Conservation (phyloP, 2,113 vertebrate genomes). For the Gymnocephalus cernua region DNA sequence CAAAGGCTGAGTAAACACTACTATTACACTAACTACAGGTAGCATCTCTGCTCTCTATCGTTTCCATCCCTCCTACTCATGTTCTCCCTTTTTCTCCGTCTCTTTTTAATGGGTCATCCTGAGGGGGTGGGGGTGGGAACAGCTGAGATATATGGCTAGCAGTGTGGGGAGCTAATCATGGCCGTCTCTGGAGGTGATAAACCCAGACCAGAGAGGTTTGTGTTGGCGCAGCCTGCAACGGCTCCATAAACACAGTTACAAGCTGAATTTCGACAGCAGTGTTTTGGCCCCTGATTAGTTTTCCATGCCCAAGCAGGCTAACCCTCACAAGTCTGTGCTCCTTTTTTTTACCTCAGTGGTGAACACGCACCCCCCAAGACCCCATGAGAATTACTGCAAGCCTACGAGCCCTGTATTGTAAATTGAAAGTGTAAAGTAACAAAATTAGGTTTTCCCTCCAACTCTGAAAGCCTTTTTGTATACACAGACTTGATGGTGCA, state of each 20-base stretch:
- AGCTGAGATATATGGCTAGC: constrained; percentile 70
- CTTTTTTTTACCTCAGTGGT: constrained; percentile 32
- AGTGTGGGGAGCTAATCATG: constrained; percentile 75
- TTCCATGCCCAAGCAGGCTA: constrained; percentile 53
- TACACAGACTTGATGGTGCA: constrained; percentile 57
- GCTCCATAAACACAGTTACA: constrained; percentile 75
- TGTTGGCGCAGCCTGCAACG: constrained; percentile 63
- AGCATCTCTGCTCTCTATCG: constrained; percentile 61
- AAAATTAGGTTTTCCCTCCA: constrained; percentile 61
- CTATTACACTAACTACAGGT: constrained; percentile 76
- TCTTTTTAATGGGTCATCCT: constrained; percentile 76
- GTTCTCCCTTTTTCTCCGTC: constrained; percentile 57
- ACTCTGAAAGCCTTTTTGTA: constrained; percentile 37
- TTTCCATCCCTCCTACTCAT: constrained; percentile 63
- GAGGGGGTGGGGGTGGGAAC: constrained; percentile 67
- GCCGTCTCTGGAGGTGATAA: constrained; percentile 74
- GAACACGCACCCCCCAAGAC: constrained; percentile 39
- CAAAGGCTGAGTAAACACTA: constrained; percentile 71
- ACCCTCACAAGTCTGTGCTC: constrained; percentile 26
- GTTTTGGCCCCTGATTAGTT: constrained; percentile 73
- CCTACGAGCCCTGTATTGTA: constrained; percentile 41
- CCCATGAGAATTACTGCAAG: constrained; percentile 45
- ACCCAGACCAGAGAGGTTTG: constrained; percentile 63
- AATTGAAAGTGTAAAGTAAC: constrained; percentile 75
- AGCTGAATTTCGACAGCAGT: constrained; percentile 68